Conservation (phyloP, 2,797 vertebrate species). For the Rhinatrema bivittatum region DNA sequence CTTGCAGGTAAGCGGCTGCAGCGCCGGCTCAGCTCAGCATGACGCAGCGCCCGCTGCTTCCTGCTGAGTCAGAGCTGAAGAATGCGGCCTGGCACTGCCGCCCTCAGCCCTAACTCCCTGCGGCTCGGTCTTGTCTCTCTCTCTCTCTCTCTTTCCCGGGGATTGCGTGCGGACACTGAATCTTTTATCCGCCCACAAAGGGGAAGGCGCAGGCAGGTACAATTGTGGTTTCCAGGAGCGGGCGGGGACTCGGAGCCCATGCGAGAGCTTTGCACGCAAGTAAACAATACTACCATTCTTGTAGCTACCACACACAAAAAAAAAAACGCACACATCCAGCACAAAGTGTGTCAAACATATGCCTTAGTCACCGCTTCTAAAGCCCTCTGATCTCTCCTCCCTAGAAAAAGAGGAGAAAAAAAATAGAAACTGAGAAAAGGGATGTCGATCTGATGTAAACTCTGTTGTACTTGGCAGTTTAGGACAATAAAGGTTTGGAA, state of each 20-base stretch:
- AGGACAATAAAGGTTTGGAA: slow-evolving; percentile 4
- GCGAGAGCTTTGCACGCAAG: slow-evolving; percentile 79
- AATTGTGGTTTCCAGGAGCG: slow-evolving; percentile 73
- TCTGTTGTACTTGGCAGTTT: slow-evolving; percentile 33
- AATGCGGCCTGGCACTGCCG: background rate
- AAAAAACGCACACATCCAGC: slow-evolving; percentile 7
- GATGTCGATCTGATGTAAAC: background rate
- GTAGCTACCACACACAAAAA: slow-evolving; percentile 55
- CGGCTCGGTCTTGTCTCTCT: background rate
- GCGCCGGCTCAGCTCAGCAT: background rate
- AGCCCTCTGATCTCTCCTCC: slow-evolving; percentile 13
- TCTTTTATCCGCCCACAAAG: slow-evolving; percentile 72
- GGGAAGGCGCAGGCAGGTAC: slow-evolving; percentile 63
- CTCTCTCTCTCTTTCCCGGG: too few species aligned
- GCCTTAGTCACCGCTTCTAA: slow-evolving; percentile 41
- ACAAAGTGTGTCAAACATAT: slow-evolving; percentile 37
- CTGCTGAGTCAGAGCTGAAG: slow-evolving; percentile 1
- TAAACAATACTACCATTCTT: slow-evolving; percentile 84
- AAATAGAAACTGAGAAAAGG: slow-evolving; percentile 13
- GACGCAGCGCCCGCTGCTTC: background rate
- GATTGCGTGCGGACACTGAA: slow-evolving; percentile 70
- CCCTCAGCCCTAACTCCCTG: slow-evolving; percentile 1
- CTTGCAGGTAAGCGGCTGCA: background rate
- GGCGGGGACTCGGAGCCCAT: slow-evolving; percentile 57
- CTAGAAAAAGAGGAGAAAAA: background rate